Percentiles rank a stretch among this genome's conserved stretches.
These are phyloP conservation scores for Nebria salina DNA, from an alignment of 2,888 invertebrate species.

Conservation along the genomic window DNA sequence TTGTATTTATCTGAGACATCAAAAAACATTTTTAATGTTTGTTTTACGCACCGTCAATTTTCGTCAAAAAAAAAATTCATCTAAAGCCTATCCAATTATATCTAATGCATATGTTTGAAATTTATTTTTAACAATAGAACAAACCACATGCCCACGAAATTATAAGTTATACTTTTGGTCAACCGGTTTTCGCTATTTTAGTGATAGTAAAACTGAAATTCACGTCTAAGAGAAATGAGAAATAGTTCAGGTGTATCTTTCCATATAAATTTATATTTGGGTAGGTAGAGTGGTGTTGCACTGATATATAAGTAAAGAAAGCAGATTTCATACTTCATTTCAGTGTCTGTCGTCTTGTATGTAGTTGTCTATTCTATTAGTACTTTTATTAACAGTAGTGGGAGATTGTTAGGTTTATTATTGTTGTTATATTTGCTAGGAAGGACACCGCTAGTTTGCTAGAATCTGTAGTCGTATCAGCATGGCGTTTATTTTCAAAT, in stretches of 20 bases:
- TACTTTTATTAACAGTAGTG: conserved; percentile 1
- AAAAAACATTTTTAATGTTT: background rate
- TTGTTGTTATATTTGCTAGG: conserved; percentile 7
- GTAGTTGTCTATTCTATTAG: conserved; percentile 7
- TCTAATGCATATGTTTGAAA: background rate
- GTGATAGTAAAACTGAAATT: background rate
- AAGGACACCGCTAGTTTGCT: background rate
- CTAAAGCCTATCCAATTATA: background rate
- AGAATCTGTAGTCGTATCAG: background rate
- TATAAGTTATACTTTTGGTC: background rate
- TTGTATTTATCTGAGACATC: background rate
- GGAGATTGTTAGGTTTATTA: background rate
- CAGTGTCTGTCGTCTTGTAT: conserved; percentile 7
- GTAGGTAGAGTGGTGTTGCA: background rate
- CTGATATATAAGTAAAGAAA: conserved; percentile 1
- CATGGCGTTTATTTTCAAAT: conserved; percentile 16
- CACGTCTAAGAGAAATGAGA: background rate
- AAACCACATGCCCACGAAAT: background rate
- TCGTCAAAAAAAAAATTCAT: background rate
- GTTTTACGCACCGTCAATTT: background rate
- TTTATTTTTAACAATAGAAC: background rate
- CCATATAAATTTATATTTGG: background rate
- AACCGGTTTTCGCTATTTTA: background rate
- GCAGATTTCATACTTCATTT: background rate
- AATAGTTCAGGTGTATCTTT: background rate